A percentile compares a stretch with the other conserved stretches of the same genome.
Conservation (phyloP, 2,113 vertebrate species). For the Cervus canadensis region DNA sequence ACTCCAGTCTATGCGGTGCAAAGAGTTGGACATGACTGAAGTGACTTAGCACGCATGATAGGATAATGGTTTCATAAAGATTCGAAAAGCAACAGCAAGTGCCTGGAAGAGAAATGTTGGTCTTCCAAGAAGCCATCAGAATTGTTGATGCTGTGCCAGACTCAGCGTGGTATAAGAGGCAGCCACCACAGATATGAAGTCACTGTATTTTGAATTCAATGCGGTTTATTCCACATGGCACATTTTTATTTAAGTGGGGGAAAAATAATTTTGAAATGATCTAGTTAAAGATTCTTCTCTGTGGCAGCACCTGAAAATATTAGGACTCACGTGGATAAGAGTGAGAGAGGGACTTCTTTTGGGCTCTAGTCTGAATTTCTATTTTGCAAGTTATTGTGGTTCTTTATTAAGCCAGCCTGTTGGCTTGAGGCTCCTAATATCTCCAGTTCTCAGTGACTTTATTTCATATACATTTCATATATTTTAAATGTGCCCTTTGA, state of each 20-base stretch:
- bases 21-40: not conserved
- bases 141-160: not conserved
- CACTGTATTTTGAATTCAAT: constrained; percentile 11
- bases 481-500: constrained; percentile 52
- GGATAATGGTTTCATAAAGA: not conserved
- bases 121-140: constrained; percentile 33
- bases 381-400: not conserved
- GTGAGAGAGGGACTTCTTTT: not conserved
- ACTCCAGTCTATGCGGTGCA: not conserved
- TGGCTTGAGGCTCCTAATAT: not conserved
- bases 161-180: not conserved
- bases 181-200: not conserved
- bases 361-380: not conserved
- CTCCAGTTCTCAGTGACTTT: constrained; percentile 27
- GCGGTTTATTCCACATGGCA: not conserved
- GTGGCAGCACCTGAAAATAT: not conserved
- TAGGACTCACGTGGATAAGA: not conserved
- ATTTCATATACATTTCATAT: constrained; percentile 50
- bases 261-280: constrained; percentile 20
- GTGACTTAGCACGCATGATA: not conserved
- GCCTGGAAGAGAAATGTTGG: not conserved
- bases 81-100: constrained; percentile 36
- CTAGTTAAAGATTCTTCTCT: not conserved
- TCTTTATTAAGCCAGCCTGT: constrained; percentile 19
- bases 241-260: not conserved